A percentile compares a stretch with the other conserved stretches of the same genome.
These are phyloP conservation scores for Molossus alvarezi DNA, from an alignment of 2,797 vertebrate genomes.

Conservation along the genomic window DNA sequence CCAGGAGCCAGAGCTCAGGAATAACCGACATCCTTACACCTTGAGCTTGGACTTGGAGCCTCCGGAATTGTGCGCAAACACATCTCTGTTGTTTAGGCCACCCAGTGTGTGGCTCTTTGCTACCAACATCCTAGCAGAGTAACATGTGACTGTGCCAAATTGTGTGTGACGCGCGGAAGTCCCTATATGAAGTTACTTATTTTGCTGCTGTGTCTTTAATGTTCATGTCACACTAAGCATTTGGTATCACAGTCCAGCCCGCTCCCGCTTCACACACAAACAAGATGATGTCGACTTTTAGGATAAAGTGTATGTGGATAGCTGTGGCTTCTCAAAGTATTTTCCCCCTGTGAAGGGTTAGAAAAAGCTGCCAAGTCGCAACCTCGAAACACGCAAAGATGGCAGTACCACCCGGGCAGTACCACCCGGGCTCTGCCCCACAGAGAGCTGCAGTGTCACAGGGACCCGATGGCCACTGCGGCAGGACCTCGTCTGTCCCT, in stretches of 20 bases:
- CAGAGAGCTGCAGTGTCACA: not conserved
- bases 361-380: no score
- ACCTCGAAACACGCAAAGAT: no score
- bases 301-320: not conserved
- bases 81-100: not conserved
- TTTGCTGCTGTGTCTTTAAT: not conserved
- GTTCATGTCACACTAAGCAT: not conserved
- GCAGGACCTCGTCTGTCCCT: not conserved
- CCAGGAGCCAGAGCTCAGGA: not conserved
- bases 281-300: not conserved
- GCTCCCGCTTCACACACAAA: not conserved
- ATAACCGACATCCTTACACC: not conserved
- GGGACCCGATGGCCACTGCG: not conserved
- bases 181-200: not conserved
- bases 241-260: not conserved
- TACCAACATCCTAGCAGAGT: not conserved
- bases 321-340: not conserved
- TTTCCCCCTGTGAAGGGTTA: no score
- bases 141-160: not conserved
- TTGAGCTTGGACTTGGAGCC: not conserved
- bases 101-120: not conserved
- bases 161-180: not conserved
- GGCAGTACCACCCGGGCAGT: no score
- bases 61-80: not conserved
- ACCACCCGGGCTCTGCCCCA: no score